Base-by-base conservation (phyloP, 2,797 vertebrate species). In the Coreius guichenoti region DNA sequence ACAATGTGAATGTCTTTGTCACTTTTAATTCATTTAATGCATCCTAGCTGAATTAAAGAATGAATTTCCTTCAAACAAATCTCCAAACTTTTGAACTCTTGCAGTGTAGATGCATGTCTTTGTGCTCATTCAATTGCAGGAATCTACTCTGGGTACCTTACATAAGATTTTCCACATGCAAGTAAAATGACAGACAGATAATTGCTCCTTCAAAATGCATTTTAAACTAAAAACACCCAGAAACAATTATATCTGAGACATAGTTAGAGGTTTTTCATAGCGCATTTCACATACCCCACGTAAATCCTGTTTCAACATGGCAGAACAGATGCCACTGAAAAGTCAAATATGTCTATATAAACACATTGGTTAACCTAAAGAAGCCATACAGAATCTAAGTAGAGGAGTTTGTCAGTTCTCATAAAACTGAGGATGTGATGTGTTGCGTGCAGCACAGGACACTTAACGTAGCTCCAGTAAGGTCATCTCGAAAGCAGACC, bases 311-410 rank as follows among this genome's bases (percentile, higher is more conserved):
- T 81, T 82, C 80, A 87, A 84, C 58, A 70, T 63, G 47, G 39
- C 81, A 80, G 47, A 77, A 69, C 81, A 79, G 70, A 45, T 36
- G 58, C 73, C 61, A 51, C 33, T 23, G 16, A 69, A 49, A 80
- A 80, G 45, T 76, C n/a, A 61, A 9, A 17, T 36, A 83, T 7
- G 67, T 26, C 51, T 81, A 61, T 81, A 85, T 45, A 74, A 78
- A 85, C 16, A 33, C 69, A n/a, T 51, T 74, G 73, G 69, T 61
- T 80, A 82, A 75, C 80, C 81, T 83, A 86, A 84, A 89, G 31
- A 78, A 81, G 33, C 75, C 72, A 84, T 65, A 84, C n/a, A 79
- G 21, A 61, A 61, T 51, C 39, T 61, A 83, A 89, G 47, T 83
- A 84, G 21, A 84, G 39, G 61, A 58, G 49, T 73, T 65, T 68